Conservation (phyloP, 2,113 vertebrate species). For the Neogobius melanostomus region DNA sequence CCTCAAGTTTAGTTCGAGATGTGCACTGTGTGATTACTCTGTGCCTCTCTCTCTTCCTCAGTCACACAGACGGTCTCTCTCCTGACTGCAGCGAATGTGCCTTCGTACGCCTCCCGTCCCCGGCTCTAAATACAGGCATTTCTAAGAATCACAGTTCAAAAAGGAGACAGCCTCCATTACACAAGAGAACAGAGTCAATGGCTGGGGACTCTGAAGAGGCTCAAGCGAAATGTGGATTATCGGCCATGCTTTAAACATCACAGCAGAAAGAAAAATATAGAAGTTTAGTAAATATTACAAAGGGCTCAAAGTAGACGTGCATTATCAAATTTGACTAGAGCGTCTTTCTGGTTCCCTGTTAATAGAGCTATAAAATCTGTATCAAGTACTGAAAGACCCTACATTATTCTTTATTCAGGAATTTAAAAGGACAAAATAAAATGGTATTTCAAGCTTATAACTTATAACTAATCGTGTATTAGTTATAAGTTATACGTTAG, state of each 20-base stretch:
- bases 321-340: no score
- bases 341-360: no score
- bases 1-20: constrained; percentile 74
- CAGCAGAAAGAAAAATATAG: constrained; percentile 8
- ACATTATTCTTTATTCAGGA: no score
- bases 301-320: no score
- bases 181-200: constrained; percentile 55
- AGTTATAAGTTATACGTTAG: no score
- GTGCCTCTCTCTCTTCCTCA: constrained; percentile 46
- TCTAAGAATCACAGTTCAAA: constrained; percentile 78
- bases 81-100: constrained; percentile 65
- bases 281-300: no score
- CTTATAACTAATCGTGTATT: no score
- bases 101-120: constrained; percentile 75
- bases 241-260: constrained; percentile 34
- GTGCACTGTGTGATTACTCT: constrained; percentile 66
- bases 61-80: constrained; percentile 37
- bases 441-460: no score
- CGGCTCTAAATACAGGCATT: constrained; percentile 72
- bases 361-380: no score
- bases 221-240: constrained; percentile 49
- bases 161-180: constrained; percentile 67
- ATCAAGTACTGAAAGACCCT: no score
- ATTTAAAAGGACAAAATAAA: no score
- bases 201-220: constrained; percentile 39